A percentile compares a stretch with the other conserved stretches of the same genome.
phyloP scores from a whole-genome alignment of 2,797 vertebrate genomes.

The Cheirogaleus major region DNA sequence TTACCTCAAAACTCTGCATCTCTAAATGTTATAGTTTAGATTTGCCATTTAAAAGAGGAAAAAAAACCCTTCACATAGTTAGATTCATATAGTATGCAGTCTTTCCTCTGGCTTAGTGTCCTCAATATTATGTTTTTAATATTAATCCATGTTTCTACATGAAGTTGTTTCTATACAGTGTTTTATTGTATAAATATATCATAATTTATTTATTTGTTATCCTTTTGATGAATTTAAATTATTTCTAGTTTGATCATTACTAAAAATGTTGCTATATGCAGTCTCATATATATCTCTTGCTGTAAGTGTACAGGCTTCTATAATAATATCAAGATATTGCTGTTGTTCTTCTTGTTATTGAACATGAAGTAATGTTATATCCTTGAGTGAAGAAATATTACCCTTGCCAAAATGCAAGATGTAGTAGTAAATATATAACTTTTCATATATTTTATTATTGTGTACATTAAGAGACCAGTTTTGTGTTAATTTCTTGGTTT shows the following conservation, averaged over 20 bases:
- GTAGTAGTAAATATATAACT: background rate
- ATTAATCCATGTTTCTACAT: background rate
- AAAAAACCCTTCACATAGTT: background rate
- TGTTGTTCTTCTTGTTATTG: background rate
- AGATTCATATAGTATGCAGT: background rate
- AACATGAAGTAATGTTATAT: background rate
- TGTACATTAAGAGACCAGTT: background rate
- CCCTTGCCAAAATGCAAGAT: background rate
- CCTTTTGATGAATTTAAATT: background rate
- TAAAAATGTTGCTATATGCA: background rate
- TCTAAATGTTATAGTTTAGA: background rate
- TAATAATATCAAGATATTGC: background rate
- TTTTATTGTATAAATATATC: background rate
- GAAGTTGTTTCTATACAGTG: background rate
- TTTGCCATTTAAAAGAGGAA: background rate
- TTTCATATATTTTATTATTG: background rate
- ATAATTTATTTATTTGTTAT: background rate
- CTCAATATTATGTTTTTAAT: background rate
- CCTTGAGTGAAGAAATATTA: background rate
- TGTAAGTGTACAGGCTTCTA: background rate
- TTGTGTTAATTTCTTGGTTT: background rate
- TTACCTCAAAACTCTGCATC: background rate
- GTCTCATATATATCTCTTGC: background rate
- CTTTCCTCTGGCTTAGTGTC: background rate
- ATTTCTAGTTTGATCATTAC: background rate